These are phyloP conservation scores for Tachuris rubrigastra DNA, from an alignment of 2,113 vertebrate species.

Conservation along the genomic window DNA sequence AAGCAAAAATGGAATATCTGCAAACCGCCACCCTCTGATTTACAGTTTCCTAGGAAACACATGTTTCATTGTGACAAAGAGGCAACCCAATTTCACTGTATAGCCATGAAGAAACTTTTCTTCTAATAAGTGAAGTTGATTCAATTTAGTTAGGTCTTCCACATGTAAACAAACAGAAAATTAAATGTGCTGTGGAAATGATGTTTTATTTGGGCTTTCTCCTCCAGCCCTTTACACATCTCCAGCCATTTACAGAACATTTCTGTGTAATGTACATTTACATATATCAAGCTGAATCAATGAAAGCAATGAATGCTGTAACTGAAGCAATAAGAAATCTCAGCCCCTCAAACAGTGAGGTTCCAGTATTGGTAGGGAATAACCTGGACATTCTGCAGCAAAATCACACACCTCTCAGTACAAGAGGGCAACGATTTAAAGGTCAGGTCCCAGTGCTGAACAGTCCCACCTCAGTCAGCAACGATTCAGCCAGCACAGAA, in stretches of 20 bases:
- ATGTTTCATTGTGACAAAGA: neutral
- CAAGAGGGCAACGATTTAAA: neutral
- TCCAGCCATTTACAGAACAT: neutral
- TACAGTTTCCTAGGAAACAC: neutral
- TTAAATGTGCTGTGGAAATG: neutral
- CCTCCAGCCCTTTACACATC: neutral
- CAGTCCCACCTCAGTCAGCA: accelerated
- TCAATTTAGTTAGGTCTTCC: neutral
- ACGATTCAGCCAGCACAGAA: accelerated
- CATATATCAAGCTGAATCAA: accelerated
- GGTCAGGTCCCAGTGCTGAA: neutral
- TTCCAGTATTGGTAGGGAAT: neutral
- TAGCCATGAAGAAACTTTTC: neutral
- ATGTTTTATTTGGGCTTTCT: neutral
- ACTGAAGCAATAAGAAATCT: neutral
- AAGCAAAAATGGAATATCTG: neutral
- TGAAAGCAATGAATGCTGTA: neutral
- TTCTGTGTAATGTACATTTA: neutral
- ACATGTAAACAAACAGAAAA: neutral
- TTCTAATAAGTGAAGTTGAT: neutral
- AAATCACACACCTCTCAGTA: neutral
- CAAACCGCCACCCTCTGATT: neutral
- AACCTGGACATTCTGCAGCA: neutral
- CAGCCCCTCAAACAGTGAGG: neutral
- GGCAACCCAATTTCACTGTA: neutral